Evolutionary conservation across 2,113 vertebrate genomes (phyloP).

Genomic region (Centropristis striata): DNA sequence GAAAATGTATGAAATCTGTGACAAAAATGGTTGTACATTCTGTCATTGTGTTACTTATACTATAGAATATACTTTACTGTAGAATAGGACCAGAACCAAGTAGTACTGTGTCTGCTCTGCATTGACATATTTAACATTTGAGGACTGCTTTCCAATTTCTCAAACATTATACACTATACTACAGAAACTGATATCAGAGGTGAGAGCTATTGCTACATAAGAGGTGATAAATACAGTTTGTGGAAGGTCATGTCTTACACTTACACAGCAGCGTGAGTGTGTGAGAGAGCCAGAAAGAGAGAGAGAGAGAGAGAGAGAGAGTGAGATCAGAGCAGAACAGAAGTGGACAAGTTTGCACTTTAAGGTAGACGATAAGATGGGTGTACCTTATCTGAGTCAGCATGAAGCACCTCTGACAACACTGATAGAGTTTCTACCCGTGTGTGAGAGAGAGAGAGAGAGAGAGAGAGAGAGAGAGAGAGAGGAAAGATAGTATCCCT

Average conservation of each 20-base stretch:
- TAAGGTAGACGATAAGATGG: conserved; percentile 34
- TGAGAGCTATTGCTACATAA: conserved; percentile 13
- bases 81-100: neutral
- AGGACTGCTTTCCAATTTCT: neutral
- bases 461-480: neutral
- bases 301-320: conserved; percentile 12
- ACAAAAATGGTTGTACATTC: no score
- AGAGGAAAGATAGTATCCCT: conserved; percentile 17
- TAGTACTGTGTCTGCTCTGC: no score
- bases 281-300: conserved; percentile 13
- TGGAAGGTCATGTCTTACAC: conserved; percentile 24
- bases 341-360: conserved; percentile 49
- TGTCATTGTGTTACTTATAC: no score
- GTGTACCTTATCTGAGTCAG: conserved; percentile 58
- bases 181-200: conserved; percentile 1
- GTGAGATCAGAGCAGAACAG: conserved; percentile 28
- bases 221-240: conserved; percentile 30
- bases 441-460: conserved; percentile 22
- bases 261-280: neutral
- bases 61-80: neutral
- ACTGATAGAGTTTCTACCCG: conserved; percentile 38
- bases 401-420: conserved; percentile 54
- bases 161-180: neutral
- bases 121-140: no score
- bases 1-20: no score